phyloP scores from a whole-genome alignment of 2,888 invertebrate genomes.

The Brassicogethes aeneus region DNA sequence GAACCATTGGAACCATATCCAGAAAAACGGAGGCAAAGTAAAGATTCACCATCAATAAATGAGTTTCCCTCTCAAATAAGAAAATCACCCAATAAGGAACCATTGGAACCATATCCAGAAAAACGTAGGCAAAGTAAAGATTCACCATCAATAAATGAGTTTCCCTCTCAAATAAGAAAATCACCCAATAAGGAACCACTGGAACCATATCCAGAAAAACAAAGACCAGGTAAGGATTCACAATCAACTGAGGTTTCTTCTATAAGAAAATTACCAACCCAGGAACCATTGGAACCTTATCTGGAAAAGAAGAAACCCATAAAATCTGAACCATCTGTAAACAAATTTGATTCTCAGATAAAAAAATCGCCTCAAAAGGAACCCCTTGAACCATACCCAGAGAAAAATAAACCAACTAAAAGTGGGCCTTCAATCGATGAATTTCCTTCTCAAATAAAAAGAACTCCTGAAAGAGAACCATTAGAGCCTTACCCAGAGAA shows the following conservation, averaged over 20 bases:
- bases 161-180: constrained; percentile 20
- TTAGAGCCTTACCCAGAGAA: constrained; percentile 14
- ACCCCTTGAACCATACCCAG: constrained; percentile 13
- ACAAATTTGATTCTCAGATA: constrained; percentile 18
- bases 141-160: constrained; percentile 16
- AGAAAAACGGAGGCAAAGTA: constrained; percentile 12
- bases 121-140: constrained; percentile 7
- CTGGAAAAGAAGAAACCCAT: constrained; percentile 14
- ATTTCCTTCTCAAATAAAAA: constrained; percentile 19
- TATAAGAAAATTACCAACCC: constrained; percentile 17
- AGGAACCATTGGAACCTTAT: constrained; percentile 14
- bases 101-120: constrained; percentile 12
- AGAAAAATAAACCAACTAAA: constrained; percentile 11
- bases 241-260: constrained; percentile 22
- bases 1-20: constrained; percentile 12
- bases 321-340: constrained; percentile 11
- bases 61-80: constrained; percentile 25
- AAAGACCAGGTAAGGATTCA: constrained; percentile 12
- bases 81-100: constrained; percentile 17
- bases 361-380: constrained; percentile 16
- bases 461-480: constrained; percentile 17
- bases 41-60: constrained; percentile 10
- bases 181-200: constrained; percentile 18
- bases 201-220: constrained; percentile 17
- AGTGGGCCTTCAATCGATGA: constrained; percentile 11